phyloP scores from a whole-genome alignment of 2,888 invertebrate species.

The Drosophila longiperda region DNA sequence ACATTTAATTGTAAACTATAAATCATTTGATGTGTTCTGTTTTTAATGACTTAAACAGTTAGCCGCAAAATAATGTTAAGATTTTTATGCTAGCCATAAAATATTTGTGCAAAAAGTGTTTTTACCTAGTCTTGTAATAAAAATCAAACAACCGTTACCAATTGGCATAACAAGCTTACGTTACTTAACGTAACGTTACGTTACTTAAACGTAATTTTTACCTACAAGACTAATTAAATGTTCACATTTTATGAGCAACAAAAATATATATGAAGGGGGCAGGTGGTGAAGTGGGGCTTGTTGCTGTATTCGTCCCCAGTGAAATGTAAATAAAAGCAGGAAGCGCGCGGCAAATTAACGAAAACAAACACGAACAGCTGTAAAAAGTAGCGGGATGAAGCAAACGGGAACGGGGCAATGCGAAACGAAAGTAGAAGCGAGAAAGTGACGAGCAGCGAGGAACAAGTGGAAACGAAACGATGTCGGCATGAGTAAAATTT shows the following conservation, averaged over 20 bases:
- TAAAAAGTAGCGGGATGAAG: constrained; percentile 33
- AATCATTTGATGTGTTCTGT: not conserved
- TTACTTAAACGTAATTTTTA: constrained; percentile 70
- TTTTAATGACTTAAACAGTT: constrained; percentile 9
- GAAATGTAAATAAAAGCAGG: constrained; percentile 69
- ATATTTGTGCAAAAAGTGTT: constrained; percentile 14
- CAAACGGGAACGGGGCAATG: constrained; percentile 1
- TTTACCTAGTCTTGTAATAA: constrained; percentile 17
- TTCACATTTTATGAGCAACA: constrained; percentile 70
- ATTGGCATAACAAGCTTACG: constrained; percentile 18
- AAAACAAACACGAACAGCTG: constrained; percentile 74
- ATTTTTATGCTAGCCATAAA: constrained; percentile 24
- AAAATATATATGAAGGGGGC: not conserved
- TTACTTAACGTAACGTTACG: not conserved
- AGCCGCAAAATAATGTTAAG: constrained; percentile 12
- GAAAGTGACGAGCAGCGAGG: not conserved
- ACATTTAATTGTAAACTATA: constrained; percentile 11
- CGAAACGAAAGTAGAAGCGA: constrained; percentile 2
- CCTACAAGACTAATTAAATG: constrained; percentile 78
- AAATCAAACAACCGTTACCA: constrained; percentile 11
- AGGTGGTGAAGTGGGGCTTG: not conserved
- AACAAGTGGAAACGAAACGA: constrained; percentile 28
- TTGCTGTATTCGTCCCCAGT: constrained; percentile 25
- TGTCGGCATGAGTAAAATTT: constrained; percentile 72
- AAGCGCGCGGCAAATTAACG: constrained; percentile 61